Evolutionary conservation across 2,113 vertebrate species (phyloP).

Genomic region (Ammospiza caudacuta): DNA sequence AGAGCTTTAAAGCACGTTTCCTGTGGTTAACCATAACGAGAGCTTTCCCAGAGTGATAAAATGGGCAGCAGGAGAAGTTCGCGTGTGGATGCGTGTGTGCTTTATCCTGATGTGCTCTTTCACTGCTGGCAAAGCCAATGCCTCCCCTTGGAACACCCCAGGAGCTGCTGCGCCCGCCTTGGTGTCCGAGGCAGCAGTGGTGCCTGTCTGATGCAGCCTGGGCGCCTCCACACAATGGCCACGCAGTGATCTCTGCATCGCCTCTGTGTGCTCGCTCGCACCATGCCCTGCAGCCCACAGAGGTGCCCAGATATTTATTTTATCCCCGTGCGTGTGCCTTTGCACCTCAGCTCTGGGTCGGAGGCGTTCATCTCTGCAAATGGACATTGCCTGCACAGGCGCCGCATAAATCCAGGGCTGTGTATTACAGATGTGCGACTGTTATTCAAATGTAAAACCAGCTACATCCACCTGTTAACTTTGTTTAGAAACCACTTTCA

Average conservation of each 20-base stretch:
- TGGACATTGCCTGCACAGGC: background rate
- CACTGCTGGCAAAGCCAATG: constrained; percentile 25
- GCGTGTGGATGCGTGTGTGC: background rate
- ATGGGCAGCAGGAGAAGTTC: constrained; percentile 48
- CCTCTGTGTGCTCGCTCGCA: background rate
- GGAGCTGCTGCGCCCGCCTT: background rate
- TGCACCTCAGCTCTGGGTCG: background rate
- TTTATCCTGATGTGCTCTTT: constrained; percentile 5
- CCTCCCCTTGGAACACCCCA: background rate
- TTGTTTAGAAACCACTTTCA: constrained; percentile 67
- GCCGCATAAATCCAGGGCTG: background rate
- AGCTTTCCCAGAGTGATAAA: constrained; percentile 48
- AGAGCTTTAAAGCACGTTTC: constrained; percentile 14
- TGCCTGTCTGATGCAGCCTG: background rate
- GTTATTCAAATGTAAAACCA: constrained; percentile 23
- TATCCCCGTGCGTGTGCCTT: background rate
- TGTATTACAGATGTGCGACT: background rate
- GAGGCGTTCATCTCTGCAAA: background rate
- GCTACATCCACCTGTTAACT: constrained; percentile 71
- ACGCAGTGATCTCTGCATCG: background rate
- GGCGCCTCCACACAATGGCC: constrained; percentile 16
- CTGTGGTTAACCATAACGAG: constrained; percentile 26
- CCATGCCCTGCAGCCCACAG: background rate
- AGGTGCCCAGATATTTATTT: constrained; percentile 3
- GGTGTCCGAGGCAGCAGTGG: background rate